phyloP scores from a whole-genome alignment of 2,888 invertebrate genomes.

The Aphidoletes aphidimyza region DNA sequence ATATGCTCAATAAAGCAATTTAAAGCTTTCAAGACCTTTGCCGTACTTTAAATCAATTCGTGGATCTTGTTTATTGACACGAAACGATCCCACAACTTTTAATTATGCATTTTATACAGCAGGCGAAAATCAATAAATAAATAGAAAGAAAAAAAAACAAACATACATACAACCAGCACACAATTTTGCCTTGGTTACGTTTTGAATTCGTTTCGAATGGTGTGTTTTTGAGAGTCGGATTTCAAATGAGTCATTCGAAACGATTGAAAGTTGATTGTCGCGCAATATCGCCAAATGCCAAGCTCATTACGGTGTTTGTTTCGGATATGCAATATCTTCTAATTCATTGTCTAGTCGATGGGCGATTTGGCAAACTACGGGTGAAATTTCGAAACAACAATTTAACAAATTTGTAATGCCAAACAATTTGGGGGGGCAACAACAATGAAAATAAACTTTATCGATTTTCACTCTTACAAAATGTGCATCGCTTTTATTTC shows the following conservation, averaged over 20 bases:
- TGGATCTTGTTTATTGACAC: no score
- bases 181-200: neutral
- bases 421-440: no score
- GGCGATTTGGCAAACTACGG: neutral
- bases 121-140: no score
- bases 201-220: neutral
- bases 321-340: neutral
- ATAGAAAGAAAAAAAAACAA: no score
- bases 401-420: no score
- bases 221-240: no score
- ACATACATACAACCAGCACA: neutral
- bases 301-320: neutral
- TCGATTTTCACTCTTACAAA: neutral
- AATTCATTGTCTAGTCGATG: neutral
- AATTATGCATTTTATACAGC: neutral
- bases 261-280: constrained; percentile 22
- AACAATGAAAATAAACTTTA: neutral
- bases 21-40: no score
- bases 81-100: neutral
- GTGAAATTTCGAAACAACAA: neutral
- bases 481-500: constrained; percentile 2
- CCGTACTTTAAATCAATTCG: no score
- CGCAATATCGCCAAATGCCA: constrained; percentile 39
- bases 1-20: no score
- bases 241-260: neutral